These are phyloP conservation scores for Volucella bombylans DNA, from an alignment of 2,888 invertebrate species.

Conservation along the genomic window DNA sequence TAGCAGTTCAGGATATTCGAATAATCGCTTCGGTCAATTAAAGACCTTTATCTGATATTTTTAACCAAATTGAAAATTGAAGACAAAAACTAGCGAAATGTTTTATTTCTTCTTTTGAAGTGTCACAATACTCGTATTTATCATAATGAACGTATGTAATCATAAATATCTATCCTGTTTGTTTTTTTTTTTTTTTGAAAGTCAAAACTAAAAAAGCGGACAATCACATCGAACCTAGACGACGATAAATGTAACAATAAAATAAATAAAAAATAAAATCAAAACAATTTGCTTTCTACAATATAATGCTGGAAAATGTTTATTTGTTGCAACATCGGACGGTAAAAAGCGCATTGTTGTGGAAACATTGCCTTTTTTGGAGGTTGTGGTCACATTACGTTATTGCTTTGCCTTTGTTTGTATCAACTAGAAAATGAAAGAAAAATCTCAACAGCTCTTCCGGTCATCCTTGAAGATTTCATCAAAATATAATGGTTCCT, in stretches of 20 bases:
- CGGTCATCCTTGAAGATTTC: slow-evolving; percentile 65
- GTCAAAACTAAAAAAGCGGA: too few species aligned
- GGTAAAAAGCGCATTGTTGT: slow-evolving; percentile 52
- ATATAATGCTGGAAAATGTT: slow-evolving; percentile 17
- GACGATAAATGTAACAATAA: background rate
- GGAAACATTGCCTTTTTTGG: slow-evolving; percentile 50
- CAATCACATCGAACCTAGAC: too few species aligned
- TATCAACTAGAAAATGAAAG: slow-evolving; percentile 35
- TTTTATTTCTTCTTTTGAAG: too few species aligned
- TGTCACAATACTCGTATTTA: too few species aligned
- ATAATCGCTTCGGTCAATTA: too few species aligned
- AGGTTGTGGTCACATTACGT: slow-evolving; percentile 34
- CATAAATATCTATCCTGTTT: too few species aligned
- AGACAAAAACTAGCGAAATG: too few species aligned
- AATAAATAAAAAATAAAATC: slow-evolving; percentile 11
- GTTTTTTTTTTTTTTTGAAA: too few species aligned
- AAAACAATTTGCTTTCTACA: slow-evolving; percentile 27
- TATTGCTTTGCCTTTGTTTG: slow-evolving; percentile 57
- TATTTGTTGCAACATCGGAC: slow-evolving; percentile 8
- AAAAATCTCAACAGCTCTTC: slow-evolving; percentile 40
- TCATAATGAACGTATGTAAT: too few species aligned
- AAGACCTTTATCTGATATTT: too few species aligned
- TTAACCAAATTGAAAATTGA: too few species aligned
- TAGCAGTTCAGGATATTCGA: too few species aligned
- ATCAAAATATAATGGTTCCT: slow-evolving; percentile 63